Percentiles rank a stretch among this genome's conserved stretches.
Conservation (phyloP, 2,797 vertebrate genomes). For the Bradypodion pumilum region DNA sequence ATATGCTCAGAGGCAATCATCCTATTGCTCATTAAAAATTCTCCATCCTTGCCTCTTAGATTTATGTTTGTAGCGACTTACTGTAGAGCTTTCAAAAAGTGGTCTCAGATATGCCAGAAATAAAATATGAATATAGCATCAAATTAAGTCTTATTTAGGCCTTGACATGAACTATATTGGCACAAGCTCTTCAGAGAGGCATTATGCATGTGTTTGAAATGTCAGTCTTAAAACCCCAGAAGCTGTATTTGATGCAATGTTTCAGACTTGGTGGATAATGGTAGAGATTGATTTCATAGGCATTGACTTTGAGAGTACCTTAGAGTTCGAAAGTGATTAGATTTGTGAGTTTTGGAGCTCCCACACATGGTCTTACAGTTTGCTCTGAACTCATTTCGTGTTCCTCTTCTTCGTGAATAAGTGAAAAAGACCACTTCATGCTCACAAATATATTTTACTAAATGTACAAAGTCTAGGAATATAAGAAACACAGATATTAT, state of each 20-base stretch:
- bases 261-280: not conserved
- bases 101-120: too few species aligned
- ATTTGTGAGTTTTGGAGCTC: not conserved
- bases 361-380: not conserved
- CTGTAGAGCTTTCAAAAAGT: too few species aligned
- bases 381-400: not conserved
- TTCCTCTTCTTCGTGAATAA: not conserved
- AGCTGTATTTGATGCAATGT: not conserved
- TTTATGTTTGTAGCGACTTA: too few species aligned
- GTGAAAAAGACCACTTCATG: not conserved
- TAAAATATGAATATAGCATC: not conserved
- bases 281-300: not conserved
- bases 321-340: not conserved
- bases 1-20: too few species aligned
- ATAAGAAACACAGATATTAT: constrained; percentile 2
- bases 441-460: constrained; percentile 36
- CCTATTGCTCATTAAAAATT: too few species aligned
- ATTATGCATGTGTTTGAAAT: constrained; percentile 32
- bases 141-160: not conserved
- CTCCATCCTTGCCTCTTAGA: too few species aligned
- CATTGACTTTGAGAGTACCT: too few species aligned
- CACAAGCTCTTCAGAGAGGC: too few species aligned
- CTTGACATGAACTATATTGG: constrained; percentile 31
- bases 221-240: not conserved
- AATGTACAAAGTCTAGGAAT: constrained; percentile 1